Conservation (phyloP, 2,113 vertebrate genomes). For the Tupaia chinensis region DNA sequence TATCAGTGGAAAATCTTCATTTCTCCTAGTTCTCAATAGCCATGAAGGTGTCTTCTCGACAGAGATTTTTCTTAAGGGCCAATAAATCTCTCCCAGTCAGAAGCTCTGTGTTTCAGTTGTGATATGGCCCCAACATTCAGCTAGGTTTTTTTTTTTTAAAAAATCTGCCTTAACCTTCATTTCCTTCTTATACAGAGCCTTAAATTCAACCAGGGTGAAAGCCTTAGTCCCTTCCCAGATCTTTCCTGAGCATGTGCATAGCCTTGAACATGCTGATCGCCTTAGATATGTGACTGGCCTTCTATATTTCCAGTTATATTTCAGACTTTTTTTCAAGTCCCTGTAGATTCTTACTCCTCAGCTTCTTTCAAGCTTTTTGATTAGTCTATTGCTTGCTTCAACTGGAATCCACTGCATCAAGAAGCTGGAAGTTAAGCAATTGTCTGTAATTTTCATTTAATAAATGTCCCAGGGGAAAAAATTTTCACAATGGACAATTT, state of each 20-base stretch:
- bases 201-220: constrained; percentile 1
- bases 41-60: too few relatives aligned
- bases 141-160: neutral
- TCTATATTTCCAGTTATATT: constrained; percentile 26
- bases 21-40: too few relatives aligned
- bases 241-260: neutral
- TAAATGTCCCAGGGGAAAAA: neutral
- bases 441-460: constrained; percentile 54
- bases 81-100: neutral
- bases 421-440: constrained; percentile 30
- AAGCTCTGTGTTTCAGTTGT: neutral
- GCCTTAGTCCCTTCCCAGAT: neutral
- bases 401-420: constrained; percentile 14
- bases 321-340: constrained; percentile 48
- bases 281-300: neutral
- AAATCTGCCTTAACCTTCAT: neutral
- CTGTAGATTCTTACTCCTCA: neutral
- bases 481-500: neutral
- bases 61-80: constrained; percentile 4
- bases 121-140: neutral
- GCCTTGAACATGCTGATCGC: neutral
- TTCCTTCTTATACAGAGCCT: neutral
- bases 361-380: neutral
- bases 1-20: too few relatives aligned
- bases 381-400: constrained; percentile 54